phyloP scores from a whole-genome alignment of 2,888 invertebrate species.

The Gymnocheta viridis region DNA sequence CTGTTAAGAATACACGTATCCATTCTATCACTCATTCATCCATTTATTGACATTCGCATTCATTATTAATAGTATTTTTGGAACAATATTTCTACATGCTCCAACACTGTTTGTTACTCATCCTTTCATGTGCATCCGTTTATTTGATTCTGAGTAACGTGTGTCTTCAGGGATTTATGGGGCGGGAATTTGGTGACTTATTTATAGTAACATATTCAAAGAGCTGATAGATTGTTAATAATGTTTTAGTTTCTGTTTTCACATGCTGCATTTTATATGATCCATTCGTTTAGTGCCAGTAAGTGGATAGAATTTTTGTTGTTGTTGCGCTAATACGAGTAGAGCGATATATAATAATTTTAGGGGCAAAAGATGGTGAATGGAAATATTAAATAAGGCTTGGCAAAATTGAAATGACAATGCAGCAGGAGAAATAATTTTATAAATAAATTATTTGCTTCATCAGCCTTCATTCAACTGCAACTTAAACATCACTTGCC shows the following conservation, averaged over 20 bases:
- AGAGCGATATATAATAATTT: background rate
- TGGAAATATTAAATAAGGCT: no score
- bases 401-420: no score
- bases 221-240: background rate
- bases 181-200: background rate
- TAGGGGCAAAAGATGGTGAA: background rate
- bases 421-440: no score
- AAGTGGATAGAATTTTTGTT: background rate
- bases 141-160: constrained; percentile 2
- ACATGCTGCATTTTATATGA: constrained; percentile 5
- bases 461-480: no score
- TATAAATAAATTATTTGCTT: no score
- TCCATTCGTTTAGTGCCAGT: background rate
- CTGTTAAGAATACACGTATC: background rate
- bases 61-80: constrained; percentile 66
- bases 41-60: constrained; percentile 58
- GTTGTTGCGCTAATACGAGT: no score
- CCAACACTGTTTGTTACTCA: background rate
- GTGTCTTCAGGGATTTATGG: constrained; percentile 24
- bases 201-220: constrained; percentile 29
- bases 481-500: no score
- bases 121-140: background rate
- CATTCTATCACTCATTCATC: constrained; percentile 33
- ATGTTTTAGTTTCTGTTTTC: background rate
- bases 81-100: constrained; percentile 34